Evolutionary conservation across 2,888 invertebrate species (phyloP), one percentile per base, ranked within the genome.

Genomic region (Apoda limacodes): DNA sequence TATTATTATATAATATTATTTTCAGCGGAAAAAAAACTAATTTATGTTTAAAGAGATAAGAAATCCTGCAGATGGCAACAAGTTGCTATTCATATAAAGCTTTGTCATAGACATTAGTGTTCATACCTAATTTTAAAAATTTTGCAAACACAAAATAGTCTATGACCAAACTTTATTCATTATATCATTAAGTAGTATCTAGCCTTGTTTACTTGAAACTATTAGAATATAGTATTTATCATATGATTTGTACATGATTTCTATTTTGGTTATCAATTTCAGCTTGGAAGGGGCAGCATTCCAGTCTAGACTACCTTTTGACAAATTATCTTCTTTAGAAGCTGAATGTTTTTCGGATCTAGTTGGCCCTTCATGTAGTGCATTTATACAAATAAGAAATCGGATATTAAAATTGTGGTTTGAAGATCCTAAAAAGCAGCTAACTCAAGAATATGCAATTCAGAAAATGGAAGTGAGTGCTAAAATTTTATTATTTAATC

Each of bases 341-440:
- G 93, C 93, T 0, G 92, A 93, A 28, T 93, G 93, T 59, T 98
- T 98, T 66, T 91, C 94, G 2, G 98, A 98, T 59, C 87, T 98
- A 12, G 88, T 92, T 30, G 88, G 90, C 39, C 88, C 92, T 9
- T 89, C 92, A 1, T 86, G 92, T 21, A 90, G 93, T 65, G 88
- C 96, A 12, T 98, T 95, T 65, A 83, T 97, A 10, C 93, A 96
- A 61, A 89, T 97, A 40, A 85, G 98, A 37, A 98, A 98, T 62
- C 84, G 95, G 42, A 80, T 97, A 41, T 71, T 98, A 12, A 95
- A 97, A 72, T 82, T 96, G 65, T 99, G 98, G 98, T 84, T 98
- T 39, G 94, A 95, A 52, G 94, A 97, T 75, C 96, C 98, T 0
- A 95, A 94, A 56, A 87, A 90, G 49, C 97, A 99, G 60, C 71